Conservation (phyloP, 2,888 invertebrate genomes). For the Melinopterus prodromus region DNA sequence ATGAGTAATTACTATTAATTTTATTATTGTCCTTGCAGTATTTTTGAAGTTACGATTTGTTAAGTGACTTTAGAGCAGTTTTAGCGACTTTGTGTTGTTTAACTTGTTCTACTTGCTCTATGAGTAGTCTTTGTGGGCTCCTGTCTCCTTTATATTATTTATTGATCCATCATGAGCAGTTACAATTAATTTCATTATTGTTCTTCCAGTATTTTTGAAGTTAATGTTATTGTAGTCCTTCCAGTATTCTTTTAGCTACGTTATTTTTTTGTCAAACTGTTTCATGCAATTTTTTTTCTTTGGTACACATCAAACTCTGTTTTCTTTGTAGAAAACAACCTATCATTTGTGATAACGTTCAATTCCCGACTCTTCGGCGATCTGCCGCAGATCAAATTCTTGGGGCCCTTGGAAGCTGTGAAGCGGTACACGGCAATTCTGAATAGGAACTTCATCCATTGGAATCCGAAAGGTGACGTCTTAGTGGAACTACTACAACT, state of each 20-base stretch:
- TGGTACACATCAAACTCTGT: background rate
- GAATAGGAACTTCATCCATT: slow-evolving; percentile 55
- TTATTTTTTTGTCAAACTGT: no score
- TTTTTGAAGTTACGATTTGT: background rate
- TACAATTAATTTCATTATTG: background rate
- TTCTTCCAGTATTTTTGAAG: background rate
- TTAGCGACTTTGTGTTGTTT: no score
- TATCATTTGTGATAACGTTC: slow-evolving; percentile 57
- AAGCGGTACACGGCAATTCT: slow-evolving; percentile 49
- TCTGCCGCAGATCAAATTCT: slow-evolving; percentile 57
- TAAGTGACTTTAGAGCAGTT: background rate
- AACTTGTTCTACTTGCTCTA: no score
- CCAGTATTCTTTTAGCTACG: no score
- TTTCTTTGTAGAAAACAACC: slow-evolving; percentile 52
- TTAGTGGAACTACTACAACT: slow-evolving; percentile 55
- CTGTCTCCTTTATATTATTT: background rate
- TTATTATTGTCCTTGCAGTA: background rate
- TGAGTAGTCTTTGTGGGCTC: no score
- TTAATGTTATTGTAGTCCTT: no score
- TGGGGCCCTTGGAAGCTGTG: slow-evolving; percentile 57
- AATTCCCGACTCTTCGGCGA: slow-evolving; percentile 52
- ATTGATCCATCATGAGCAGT: background rate
- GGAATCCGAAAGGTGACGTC: slow-evolving; percentile 52
- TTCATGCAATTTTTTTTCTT: background rate
- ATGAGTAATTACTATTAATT: background rate